Percentiles rank a stretch among this genome's conserved stretches.
These are phyloP conservation scores for Zhengitettix transpicula DNA, from an alignment of 2,888 invertebrate species.

Conservation along the genomic window DNA sequence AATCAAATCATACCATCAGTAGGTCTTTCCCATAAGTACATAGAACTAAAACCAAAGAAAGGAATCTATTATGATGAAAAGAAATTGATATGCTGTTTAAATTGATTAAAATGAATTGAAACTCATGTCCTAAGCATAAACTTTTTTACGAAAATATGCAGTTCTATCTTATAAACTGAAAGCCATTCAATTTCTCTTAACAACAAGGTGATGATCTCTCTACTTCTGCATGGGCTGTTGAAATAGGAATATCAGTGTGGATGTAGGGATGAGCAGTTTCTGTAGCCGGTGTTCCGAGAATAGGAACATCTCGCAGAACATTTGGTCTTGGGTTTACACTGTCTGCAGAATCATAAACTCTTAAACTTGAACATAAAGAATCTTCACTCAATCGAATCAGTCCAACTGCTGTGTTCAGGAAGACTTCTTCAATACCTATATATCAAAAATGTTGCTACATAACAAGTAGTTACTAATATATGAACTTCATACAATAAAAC, in stretches of 20 bases:
- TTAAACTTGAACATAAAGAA: neutral
- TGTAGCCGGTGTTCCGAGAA: neutral
- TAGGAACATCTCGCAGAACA: neutral
- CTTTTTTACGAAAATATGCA: too few species aligned
- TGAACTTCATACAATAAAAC: too few species aligned
- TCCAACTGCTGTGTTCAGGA: slow-evolving; percentile 45
- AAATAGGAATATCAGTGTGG: neutral
- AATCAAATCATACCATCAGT: too few species aligned
- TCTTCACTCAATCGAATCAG: slow-evolving; percentile 31
- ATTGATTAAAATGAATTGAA: too few species aligned
- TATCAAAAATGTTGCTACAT: neutral
- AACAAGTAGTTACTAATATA: neutral
- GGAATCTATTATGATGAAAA: too few species aligned
- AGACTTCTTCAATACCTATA: slow-evolving; percentile 54
- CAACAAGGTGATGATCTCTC: neutral
- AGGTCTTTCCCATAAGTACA: too few species aligned
- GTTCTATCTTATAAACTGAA: neutral
- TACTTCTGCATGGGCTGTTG: neutral
- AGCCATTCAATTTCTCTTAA: neutral
- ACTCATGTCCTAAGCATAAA: too few species aligned
- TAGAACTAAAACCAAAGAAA: too few species aligned
- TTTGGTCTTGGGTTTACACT: neutral
- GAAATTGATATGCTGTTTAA: too few species aligned
- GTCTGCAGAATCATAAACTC: neutral
- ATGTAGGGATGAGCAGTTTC: neutral